A percentile compares a stretch with the other conserved stretches of the same genome.
Evolutionary conservation across 2,888 invertebrate genomes (phyloP).

Genomic region (Sesia apiformis): DNA sequence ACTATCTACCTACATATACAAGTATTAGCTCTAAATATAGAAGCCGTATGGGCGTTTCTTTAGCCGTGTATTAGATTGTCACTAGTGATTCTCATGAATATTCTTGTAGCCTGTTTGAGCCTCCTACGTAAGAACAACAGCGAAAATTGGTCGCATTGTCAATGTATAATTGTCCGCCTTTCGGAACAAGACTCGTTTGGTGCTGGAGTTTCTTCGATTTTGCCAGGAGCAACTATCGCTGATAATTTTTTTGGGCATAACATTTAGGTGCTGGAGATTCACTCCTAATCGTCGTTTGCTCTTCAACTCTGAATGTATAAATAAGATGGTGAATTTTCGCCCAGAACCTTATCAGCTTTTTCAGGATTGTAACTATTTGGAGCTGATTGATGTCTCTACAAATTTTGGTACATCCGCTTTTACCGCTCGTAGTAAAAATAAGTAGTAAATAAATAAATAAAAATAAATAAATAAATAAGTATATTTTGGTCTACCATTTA

Average conservation of each 20-base stretch:
- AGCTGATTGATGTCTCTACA: constrained; percentile 75
- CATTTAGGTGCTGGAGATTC: constrained; percentile 81
- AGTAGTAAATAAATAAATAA: too few relatives aligned
- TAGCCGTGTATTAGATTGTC: too few relatives aligned
- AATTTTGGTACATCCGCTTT: constrained; percentile 73
- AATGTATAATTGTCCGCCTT: constrained; percentile 62
- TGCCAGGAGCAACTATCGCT: constrained; percentile 67
- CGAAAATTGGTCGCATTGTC: too few relatives aligned
- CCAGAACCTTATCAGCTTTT: constrained; percentile 72
- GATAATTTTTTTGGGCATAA: constrained; percentile 78
- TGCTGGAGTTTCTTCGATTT: constrained; percentile 72
- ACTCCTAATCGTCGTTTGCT: constrained; percentile 73
- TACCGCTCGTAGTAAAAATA: constrained; percentile 81
- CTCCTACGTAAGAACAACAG: too few relatives aligned
- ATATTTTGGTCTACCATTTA: constrained; percentile 79
- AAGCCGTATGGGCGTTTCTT: too few relatives aligned
- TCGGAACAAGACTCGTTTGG: constrained; percentile 76
- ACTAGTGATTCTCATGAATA: too few relatives aligned
- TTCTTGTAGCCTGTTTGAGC: too few relatives aligned
- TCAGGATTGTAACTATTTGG: constrained; percentile 74
- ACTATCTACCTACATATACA: too few relatives aligned
- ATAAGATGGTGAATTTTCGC: constrained; percentile 79
- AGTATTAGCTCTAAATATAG: too few relatives aligned
- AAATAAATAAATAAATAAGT: too few relatives aligned
- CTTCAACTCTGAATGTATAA: constrained; percentile 79